Conservation (phyloP, 1,140 invertebrate genomes). For the Ericerus pela region DNA sequence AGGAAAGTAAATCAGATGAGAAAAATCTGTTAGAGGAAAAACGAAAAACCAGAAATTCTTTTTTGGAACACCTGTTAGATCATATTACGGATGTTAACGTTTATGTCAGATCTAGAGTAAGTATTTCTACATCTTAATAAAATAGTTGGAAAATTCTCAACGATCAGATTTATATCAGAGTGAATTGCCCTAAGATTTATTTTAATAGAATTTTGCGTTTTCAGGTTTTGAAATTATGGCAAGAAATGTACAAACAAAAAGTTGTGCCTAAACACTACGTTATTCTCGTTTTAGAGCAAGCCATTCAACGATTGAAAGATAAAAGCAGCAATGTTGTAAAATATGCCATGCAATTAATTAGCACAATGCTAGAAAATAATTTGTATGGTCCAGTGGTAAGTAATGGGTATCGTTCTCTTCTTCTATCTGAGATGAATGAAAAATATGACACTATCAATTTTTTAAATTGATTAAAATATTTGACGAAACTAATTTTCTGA, state of each 20-base stretch:
- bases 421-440: too few species aligned
- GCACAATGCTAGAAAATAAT: constrained; percentile 21
- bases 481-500: background rate
- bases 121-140: constrained; percentile 7
- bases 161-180: background rate
- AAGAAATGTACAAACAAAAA: constrained; percentile 18
- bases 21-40: constrained; percentile 49
- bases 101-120: constrained; percentile 62
- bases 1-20: constrained; percentile 43
- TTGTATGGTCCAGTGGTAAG: constrained; percentile 23
- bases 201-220: constrained; percentile 8
- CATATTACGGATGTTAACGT: constrained; percentile 69
- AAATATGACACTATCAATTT: too few species aligned
- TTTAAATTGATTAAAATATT: too few species aligned
- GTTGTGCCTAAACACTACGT: constrained; percentile 20
- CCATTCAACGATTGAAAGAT: constrained; percentile 21
- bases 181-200: background rate
- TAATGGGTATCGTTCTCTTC: background rate
- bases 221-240: constrained; percentile 23
- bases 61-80: constrained; percentile 55
- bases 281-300: constrained; percentile 16
- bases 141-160: background rate
- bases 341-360: constrained; percentile 23
- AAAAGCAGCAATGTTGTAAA: constrained; percentile 24
- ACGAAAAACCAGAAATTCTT: constrained; percentile 47